Evolutionary conservation across 92 coral and sea anemone species (phyloP), one percentile per base, ranked within the genome.

Genomic region (Hydrozoanthus gracilis): DNA sequence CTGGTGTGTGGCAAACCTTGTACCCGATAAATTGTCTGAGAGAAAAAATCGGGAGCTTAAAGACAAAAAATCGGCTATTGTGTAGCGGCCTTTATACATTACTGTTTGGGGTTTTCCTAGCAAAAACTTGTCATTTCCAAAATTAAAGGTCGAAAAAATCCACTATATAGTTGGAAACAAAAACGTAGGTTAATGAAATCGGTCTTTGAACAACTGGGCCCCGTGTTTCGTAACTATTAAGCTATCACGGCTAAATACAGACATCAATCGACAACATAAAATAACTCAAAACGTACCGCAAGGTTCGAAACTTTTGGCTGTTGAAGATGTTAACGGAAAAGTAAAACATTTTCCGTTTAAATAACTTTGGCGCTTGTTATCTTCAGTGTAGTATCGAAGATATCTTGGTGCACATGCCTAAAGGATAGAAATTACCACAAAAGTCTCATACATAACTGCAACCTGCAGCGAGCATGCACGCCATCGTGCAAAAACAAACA

Each of bases 391-490:
- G 27, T 49, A 80, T 5, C 74, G 73, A 65, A 67, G 56, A 60
- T 80, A 80, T 80, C 60, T 80, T 20, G 85, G 85, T 6, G 85
- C 85, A 46, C 85, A 80, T 8, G 73, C 48, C 85, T 80, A n/a
- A 4, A 64, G 11, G 47, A 5, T 16, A 14, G 17, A 79, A 3
- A 16, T 5, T 4, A 12, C 5, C 4, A 13, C 8, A 65, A 17
- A 65, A 2, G 15, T 17, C 8, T 2, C 9, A 15, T 6, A n/a
- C 16, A 65, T 65, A 3, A 65, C 1, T 9, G 35, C 0, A 60
- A 60, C 39, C 39, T 27, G 39, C 39, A 27, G 2, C 39, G 39
- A 27, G 39, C 39, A 27, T 27, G 39, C 39, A 27, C 39, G 39
- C 39, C 48, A 44, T 58, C 9, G 15, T 58, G 12, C 9, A 2